Conservation (phyloP, 2,113 vertebrate species). For the Rhadina sibilatrix region DNA sequence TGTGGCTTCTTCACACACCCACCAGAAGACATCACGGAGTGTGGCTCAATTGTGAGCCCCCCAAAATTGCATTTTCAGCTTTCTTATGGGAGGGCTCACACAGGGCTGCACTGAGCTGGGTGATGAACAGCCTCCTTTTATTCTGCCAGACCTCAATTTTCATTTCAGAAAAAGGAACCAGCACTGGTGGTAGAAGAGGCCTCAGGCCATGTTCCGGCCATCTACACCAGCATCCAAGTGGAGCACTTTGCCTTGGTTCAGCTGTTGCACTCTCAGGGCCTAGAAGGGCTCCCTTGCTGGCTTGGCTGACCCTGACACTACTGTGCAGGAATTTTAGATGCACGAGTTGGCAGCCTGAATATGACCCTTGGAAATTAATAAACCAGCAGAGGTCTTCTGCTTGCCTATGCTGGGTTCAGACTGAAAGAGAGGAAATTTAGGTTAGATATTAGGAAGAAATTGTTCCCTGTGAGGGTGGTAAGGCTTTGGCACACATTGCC, state of each 20-base stretch:
- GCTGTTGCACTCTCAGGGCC: neutral
- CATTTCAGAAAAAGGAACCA: neutral
- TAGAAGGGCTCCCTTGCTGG: neutral
- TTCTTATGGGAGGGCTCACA: neutral
- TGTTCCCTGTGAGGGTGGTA: accelerated
- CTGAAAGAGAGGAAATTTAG: neutral
- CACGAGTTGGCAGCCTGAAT: neutral
- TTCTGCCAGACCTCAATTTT: neutral
- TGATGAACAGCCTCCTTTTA: neutral
- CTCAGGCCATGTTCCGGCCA: neutral
- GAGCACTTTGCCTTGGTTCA: neutral
- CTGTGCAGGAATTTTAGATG: neutral
- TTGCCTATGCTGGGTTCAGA: neutral
- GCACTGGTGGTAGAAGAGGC: neutral
- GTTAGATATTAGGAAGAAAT: neutral
- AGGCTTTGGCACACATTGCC: neutral
- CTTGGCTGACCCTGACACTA: neutral
- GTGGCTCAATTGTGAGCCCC: neutral
- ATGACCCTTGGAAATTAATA: neutral
- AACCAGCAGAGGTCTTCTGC: neutral
- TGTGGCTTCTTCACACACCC: neutral
- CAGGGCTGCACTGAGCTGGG: neutral
- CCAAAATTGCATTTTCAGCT: neutral
- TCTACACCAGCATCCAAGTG: neutral
- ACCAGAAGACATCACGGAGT: neutral